Evolutionary conservation across 2,888 invertebrate species (phyloP), one percentile per base, ranked within the genome.

Genomic region (Rhodophaea formosa): DNA sequence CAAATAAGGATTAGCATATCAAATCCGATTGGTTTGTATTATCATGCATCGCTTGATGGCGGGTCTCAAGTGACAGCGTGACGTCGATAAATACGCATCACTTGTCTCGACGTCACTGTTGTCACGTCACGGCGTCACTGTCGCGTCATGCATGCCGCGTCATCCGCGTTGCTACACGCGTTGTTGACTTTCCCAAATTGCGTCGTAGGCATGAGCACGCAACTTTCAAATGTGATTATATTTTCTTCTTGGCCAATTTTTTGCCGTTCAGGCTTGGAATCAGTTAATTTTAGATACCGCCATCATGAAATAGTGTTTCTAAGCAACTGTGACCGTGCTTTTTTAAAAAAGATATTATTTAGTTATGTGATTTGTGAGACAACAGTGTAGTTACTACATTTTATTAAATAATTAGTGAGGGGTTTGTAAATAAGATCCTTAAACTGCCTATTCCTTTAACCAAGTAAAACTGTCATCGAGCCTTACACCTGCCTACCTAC

Each of bases 161-260:
- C 82, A 82, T 77, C 61, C 46, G 59, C 59, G 46, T 70, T 64
- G 67, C 75, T 79, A 73, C 72, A 79, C 75, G 77, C 77, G 71
- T 79, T 82, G 82, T 83, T 83, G 82, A 82, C 82, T 82, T 76
- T 70, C 71, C 68, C 59, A 80, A 82, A 81, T 81, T 79, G 82
- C 79, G 70, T 73, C 71, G 81, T 80, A 72, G 77, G 74, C 77
- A 79, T 82, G 82, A 82, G 69, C n/a, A 10, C 10, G 39, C 39
- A 39, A 12, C 39, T 39, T 39, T 46, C 8, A 45, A 16, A 46
- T 46, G 12, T 46, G 23, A 39, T 17, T 46, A 16, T 17, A 16
- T 46, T 46, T 46, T 46, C 16, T 46, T 10, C 16, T 46, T 10
- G 10, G 16, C 16, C 12, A 46, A 46, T 16, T 17, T 46, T 17